Base-by-base conservation (phyloP, 1,140 invertebrate species). In the Amyelois transitella region DNA sequence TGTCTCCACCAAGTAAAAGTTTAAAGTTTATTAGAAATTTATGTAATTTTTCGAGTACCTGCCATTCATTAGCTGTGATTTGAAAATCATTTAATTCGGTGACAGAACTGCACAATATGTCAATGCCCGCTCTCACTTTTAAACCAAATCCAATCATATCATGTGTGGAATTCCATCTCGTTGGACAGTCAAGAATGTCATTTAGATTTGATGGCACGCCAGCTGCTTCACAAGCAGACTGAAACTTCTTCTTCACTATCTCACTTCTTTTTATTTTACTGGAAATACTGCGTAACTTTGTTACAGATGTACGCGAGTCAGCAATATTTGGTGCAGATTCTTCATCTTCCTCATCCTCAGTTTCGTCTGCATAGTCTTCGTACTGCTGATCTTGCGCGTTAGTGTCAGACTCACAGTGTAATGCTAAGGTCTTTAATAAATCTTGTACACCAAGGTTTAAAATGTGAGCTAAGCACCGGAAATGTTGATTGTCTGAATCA, bases 11-110 rank as follows among this genome's bases (percentile, higher is more conserved):
- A 62, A 77, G 65, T 59, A 80, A 55, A 55, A 58, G 48, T 76
- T 77, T 70, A 67, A 77, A 77, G 55, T 70, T 68, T 64, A 61
- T 66, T 55, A 76, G 56, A 68, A 71, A 77, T 47, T 76, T 72
- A 58, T 68, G 57, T 57, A 70, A 20, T 63, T 70, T 63, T 61
- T 67, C 61, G 24, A 75, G 55, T 60, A 77, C 45, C 20, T 60
- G 47, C 69, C 64, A 75, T 63, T 75, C 65, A 62, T 56, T 60
- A 56, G 43, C 66, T 54, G 38, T 58, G 48, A 77, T 65, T 69
- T 64, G 56, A 61, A 72, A 72, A 53, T 69, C 58, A 60, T 60
- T 66, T 18, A 76, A 64, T 58, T 73, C 68, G 55, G 60, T 55
- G 48, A 66, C 58, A 70, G 32, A 62, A 60, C 32, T 61, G 56